These are phyloP conservation scores for Gallinago paraguaiae DNA, from an alignment of 2,113 vertebrate species.

Conservation along the genomic window DNA sequence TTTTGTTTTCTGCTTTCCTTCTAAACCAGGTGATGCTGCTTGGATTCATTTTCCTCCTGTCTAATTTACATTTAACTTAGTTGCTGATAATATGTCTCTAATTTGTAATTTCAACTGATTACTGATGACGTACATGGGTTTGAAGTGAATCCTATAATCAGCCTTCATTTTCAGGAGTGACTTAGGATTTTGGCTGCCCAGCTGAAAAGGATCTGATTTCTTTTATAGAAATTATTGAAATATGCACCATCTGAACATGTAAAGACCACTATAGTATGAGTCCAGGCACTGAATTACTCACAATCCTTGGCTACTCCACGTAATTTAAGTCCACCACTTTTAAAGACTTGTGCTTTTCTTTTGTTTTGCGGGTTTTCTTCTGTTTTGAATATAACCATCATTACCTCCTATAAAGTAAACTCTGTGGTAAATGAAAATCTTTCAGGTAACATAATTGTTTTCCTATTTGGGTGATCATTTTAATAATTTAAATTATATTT, in stretches of 20 bases:
- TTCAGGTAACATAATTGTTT: not conserved
- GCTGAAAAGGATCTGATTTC: constrained; percentile 44
- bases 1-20: constrained; percentile 29
- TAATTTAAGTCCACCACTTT: not conserved
- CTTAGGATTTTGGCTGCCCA: constrained; percentile 47
- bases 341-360: not conserved
- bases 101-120: constrained; percentile 68
- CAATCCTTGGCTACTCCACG: not conserved
- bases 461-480: not conserved
- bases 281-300: not conserved
- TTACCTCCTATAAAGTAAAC: not conserved
- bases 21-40: constrained; percentile 45
- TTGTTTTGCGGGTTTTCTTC: not conserved
- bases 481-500: not conserved
- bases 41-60: constrained; percentile 4
- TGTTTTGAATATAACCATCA: not conserved
- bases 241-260: not conserved
- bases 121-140: constrained; percentile 53
- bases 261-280: not conserved
- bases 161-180: constrained; percentile 52
- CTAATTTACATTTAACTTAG: constrained; percentile 63
- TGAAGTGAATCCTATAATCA: constrained; percentile 69
- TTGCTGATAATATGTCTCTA: constrained; percentile 56
- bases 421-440: not conserved
- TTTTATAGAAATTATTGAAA: constrained; percentile 16